Conservation (phyloP, 2,113 vertebrate genomes). For the Clarias batrachus region DNA sequence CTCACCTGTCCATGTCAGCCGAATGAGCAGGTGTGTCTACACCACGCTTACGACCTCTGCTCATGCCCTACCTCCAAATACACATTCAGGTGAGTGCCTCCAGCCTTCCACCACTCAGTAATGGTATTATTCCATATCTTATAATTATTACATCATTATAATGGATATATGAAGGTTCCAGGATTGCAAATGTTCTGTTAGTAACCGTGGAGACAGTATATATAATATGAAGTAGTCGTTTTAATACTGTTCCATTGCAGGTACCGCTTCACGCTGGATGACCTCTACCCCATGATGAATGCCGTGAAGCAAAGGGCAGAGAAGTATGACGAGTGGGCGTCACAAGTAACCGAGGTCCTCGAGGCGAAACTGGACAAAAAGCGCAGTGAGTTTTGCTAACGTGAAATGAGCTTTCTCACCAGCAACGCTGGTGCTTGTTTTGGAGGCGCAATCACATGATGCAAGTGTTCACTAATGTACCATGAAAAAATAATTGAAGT, state of each 20-base stretch:
- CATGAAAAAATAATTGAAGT: neutral
- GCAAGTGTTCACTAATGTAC: neutral
- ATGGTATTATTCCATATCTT: neutral
- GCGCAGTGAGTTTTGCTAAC: conserved; percentile 75
- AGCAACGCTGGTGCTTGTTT: neutral
- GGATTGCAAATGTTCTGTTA: neutral
- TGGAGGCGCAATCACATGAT: neutral
- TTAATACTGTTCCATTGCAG: conserved; percentile 61
- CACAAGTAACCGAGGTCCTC: conserved; percentile 80
- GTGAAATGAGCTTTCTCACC: neutral
- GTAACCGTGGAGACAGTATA: neutral
- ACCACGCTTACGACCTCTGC: conserved; percentile 85
- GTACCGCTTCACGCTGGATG: conserved; percentile 88
- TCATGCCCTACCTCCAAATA: conserved; percentile 82
- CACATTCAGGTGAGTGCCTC: conserved; percentile 82
- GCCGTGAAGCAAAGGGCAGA: conserved; percentile 84
- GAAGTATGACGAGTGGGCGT: conserved; percentile 88
- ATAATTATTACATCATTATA: too few species aligned
- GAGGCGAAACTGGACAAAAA: conserved; percentile 90
- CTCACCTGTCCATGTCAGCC: conserved; percentile 85
- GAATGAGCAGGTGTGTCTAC: conserved; percentile 83
- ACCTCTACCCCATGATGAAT: conserved; percentile 90
- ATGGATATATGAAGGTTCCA: neutral
- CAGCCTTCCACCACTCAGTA: neutral
- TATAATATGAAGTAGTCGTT: neutral